A percentile compares a stretch with the other conserved stretches of the same genome.
Conservation (phyloP, 2,888 invertebrate genomes). For the Ennomos quercinarius region DNA sequence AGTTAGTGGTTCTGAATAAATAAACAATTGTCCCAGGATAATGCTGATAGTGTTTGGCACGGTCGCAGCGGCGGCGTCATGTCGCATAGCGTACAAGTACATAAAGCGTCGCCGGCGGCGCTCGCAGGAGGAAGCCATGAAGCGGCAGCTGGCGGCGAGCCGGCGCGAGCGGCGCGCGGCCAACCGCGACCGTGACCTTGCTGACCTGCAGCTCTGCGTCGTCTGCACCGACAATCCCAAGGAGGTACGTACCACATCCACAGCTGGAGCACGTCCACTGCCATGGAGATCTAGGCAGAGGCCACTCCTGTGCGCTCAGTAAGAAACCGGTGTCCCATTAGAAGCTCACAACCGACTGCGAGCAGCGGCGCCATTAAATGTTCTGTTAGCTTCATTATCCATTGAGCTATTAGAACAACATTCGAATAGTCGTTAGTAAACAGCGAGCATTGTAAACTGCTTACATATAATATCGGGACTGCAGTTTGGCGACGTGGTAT, state of each 20-base stretch:
- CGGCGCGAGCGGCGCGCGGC: conserved; percentile 88
- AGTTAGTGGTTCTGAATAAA: background rate
- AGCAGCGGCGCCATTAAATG: too few relatives aligned
- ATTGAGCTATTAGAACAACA: too few relatives aligned
- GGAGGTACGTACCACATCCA: conserved; percentile 81
- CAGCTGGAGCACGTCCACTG: too few relatives aligned
- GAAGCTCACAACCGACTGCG: too few relatives aligned
- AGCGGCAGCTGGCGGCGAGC: conserved; percentile 87
- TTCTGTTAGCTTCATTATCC: too few relatives aligned
- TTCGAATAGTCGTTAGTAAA: too few relatives aligned
- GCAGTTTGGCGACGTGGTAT: too few relatives aligned
- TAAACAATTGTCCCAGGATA: conserved; percentile 64
- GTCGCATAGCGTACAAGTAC: conserved; percentile 83
- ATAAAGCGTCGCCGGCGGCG: conserved; percentile 78
- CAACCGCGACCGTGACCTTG: conserved; percentile 87
- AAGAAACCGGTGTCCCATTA: too few relatives aligned
- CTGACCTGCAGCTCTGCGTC: conserved; percentile 90
- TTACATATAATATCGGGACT: too few relatives aligned
- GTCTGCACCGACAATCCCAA: conserved; percentile 94
- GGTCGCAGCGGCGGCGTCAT: conserved; percentile 81
- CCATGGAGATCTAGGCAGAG: too few relatives aligned
- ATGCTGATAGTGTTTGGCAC: conserved; percentile 84
- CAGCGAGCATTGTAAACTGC: too few relatives aligned
- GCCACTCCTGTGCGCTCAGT: too few relatives aligned
- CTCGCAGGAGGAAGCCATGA: conserved; percentile 84